Base-by-base conservation (phyloP, 2,797 vertebrate species). In the Rhinichthys osculus region DNA sequence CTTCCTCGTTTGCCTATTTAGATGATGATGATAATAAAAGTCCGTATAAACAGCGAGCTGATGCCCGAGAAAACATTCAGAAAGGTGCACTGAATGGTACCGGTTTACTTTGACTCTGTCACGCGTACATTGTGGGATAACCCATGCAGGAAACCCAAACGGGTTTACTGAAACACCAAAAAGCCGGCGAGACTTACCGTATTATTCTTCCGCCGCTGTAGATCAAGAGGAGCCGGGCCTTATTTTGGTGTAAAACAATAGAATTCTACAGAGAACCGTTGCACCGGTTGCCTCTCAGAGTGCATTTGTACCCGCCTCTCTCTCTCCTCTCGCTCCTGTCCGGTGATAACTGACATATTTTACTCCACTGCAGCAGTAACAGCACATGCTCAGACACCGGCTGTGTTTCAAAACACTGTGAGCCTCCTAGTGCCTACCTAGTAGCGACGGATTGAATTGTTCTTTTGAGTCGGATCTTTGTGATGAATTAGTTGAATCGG, bases 281-380 rank as follows among this genome's bases (percentile, higher is more conserved):
- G 81, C 30, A 57, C 72, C 83, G 83, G 66, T 35, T 82, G 80
- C 59, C 38, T 71, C 57, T 82, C 81, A n/a, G 47, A 50, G 78
- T 14, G 21, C 57, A 64, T 79, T 57, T 78, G 64, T 47, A 23
- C 40, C 35, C 23, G 44, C 35, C 67, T 67, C 69, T 70, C 14
- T 33, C 78, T 59, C n/a, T 86, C 88, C 74, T 79, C 92, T 85
- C 87, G 88, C 89, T 85, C 82, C 88, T 92, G 89, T 92, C 91
- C 90, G 90, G 73, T 92, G 92, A 83, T 91, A 91, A 94, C 85
- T 89, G 93, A 94, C 94, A 95, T 94, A 94, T 95, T 93, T 92
- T 90, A 89, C 92, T 93, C 92, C 88, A 93, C 92, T 94, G 95
- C 95, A 93, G 92, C 92, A 85, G 87, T 88, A 78, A 87, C 91